Evolutionary conservation across 35 echinoderm and acorn worm genomes (phyloP).

Genomic region (Diadema setosum): DNA sequence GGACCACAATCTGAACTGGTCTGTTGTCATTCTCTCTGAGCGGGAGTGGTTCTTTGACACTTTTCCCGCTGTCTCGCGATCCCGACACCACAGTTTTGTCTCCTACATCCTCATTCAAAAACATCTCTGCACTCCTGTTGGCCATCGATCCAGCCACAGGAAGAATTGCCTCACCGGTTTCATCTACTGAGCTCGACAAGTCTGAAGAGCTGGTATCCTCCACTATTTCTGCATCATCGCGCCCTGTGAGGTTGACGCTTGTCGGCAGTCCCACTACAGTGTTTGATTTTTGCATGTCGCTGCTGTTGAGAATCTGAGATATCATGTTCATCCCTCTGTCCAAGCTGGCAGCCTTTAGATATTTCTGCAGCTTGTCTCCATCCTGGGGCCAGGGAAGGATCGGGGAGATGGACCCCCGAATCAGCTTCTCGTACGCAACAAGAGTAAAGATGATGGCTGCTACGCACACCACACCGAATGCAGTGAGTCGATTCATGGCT

Average conservation of each 20-base stretch:
- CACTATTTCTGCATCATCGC: not conserved
- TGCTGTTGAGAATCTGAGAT: not conserved
- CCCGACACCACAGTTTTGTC: too few relatives aligned
- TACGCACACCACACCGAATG: not conserved
- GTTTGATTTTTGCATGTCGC: not conserved
- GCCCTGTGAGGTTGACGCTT: not conserved
- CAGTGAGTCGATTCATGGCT: not conserved
- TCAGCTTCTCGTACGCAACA: not conserved
- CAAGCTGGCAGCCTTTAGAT: too few relatives aligned
- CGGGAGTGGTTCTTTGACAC: not conserved
- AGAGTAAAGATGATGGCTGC: not conserved
- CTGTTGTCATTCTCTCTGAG: not conserved
- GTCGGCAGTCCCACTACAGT: not conserved
- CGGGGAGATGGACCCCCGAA: too few relatives aligned
- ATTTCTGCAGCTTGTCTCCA: too few relatives aligned
- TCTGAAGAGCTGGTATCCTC: not conserved
- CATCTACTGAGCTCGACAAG: not conserved
- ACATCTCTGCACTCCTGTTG: too few relatives aligned
- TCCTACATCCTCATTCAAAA: too few relatives aligned
- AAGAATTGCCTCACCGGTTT: not conserved
- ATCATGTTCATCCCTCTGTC: not conserved
- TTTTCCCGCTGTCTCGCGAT: not conserved
- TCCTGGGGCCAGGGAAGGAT: too few relatives aligned
- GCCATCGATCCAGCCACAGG: too few relatives aligned
- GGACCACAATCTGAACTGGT: slow-evolving; percentile 26